A percentile compares a stretch with the other conserved stretches of the same genome.
phyloP scores from a whole-genome alignment of 1,140 invertebrate genomes.

The Drosophila santomea region DNA sequence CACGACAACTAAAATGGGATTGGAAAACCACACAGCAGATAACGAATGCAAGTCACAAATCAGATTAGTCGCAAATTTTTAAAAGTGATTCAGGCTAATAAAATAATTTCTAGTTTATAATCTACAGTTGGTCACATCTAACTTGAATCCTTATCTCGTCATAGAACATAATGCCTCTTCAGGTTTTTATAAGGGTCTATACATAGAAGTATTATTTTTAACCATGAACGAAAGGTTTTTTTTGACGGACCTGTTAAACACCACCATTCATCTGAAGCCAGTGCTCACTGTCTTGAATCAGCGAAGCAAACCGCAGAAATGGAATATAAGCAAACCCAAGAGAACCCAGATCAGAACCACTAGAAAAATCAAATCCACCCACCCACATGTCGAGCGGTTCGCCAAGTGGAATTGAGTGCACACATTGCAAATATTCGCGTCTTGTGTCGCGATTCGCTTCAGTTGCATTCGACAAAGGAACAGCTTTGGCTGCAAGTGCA shows the following conservation, averaged over 20 bases:
- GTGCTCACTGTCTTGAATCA: constrained; percentile 32
- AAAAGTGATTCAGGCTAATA: constrained; percentile 1
- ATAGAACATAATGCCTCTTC: too few relatives aligned
- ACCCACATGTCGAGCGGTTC: constrained; percentile 33
- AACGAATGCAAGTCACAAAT: constrained; percentile 9
- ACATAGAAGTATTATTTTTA: too few relatives aligned
- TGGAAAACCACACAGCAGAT: constrained; percentile 16
- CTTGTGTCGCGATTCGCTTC: constrained; percentile 72
- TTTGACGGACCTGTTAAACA: too few relatives aligned
- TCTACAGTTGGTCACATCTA: background rate
- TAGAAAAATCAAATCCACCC: constrained; percentile 45
- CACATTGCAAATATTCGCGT: constrained; percentile 23
- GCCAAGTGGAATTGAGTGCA: constrained; percentile 51
- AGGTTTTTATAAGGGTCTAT: too few relatives aligned
- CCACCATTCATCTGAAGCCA: too few relatives aligned
- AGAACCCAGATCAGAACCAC: constrained; percentile 44
- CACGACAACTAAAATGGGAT: constrained; percentile 2
- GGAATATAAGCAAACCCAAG: constrained; percentile 14
- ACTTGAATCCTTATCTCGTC: background rate
- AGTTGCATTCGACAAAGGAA: constrained; percentile 74
- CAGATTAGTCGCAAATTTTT: constrained; percentile 11
- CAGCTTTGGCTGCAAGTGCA: constrained; percentile 16
- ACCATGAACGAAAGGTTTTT: too few relatives aligned
- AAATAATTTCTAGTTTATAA: background rate
- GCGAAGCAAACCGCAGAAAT: constrained; percentile 33